Base-by-base conservation (phyloP, 2,888 invertebrate species). In the Geophilus truncorum region DNA sequence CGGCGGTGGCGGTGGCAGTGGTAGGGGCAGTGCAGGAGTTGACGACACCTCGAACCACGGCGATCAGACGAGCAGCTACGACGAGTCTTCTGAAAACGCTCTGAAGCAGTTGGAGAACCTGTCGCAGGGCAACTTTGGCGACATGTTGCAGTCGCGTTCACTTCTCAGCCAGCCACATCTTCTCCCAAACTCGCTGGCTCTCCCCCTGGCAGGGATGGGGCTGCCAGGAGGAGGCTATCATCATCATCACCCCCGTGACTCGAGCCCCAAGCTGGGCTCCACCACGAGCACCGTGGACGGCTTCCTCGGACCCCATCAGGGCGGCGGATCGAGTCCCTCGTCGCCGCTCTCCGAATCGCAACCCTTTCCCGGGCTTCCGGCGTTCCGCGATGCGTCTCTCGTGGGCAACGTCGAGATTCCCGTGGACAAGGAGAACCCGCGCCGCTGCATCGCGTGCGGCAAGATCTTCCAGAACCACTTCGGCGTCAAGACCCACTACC, bases 401-500 rank as follows among this genome's bases (percentile, higher is more conserved):
- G 81, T 83, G 15, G 83, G 83, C 36, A 80, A 36, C 77, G 81
- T 86, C 57, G 95, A 96, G 85, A 93, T 96, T 81, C 96, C 97
- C 40, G 91, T 96, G 81, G 96, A 97, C 86, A 93, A 93, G 85
- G 96, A 96, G 84, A 96, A 97, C 87, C 96, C 97, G 0, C 90
- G 94, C 45, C 92, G 93, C 84, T 98, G 97, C 87, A 92, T 94
- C 2, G 94, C 94, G 36, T 98, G 98, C 87, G 95, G 94, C 7
- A 96, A 96, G 88, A 91, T 94, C 85, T 97, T 97, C 87, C 95
- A 94, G 87, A 97, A 96, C 86, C 93, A 95, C 85, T 96, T 96
- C 86, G 93, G 94, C 78, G 92, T 97, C 28, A 97, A 96, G 88
- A 94, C 94, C 0, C 98, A 98, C 87, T 97, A 96, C 87, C 96